Conservation (phyloP, 2,888 invertebrate genomes). For the Acleris sparsana region DNA sequence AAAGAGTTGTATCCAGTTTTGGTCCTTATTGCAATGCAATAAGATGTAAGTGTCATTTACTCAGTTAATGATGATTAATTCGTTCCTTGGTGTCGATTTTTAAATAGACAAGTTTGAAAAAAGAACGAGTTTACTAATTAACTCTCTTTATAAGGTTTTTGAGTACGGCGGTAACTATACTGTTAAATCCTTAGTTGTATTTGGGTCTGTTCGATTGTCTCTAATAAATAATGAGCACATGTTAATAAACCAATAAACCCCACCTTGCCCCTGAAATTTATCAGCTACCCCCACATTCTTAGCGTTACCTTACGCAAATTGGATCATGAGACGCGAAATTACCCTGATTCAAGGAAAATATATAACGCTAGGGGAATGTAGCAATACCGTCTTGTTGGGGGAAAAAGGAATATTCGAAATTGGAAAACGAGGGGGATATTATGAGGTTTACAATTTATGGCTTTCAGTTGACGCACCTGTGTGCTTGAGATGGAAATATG, state of each 20-base stretch:
- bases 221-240: not conserved
- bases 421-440: conserved; percentile 63
- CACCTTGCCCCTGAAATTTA: conserved; percentile 26
- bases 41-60: too few species aligned
- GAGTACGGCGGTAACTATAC: too few species aligned
- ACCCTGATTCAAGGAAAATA: conserved; percentile 61
- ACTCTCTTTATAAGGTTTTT: too few species aligned
- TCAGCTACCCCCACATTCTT: conserved; percentile 32
- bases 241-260: conserved; percentile 1
- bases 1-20: too few species aligned
- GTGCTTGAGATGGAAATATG: conserved; percentile 33
- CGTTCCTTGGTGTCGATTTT: too few species aligned
- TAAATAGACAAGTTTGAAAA: too few species aligned
- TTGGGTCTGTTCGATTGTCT: too few species aligned
- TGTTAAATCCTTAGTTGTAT: too few species aligned
- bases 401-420: conserved; percentile 57
- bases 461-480: conserved; percentile 65
- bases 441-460: conserved; percentile 67
- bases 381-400: conserved; percentile 44
- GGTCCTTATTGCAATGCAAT: too few species aligned
- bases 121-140: too few species aligned
- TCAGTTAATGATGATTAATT: too few species aligned
- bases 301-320: conserved; percentile 48
- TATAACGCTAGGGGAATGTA: conserved; percentile 47
- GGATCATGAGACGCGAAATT: conserved; percentile 61